Percentiles rank a stretch among this genome's conserved stretches.
Evolutionary conservation across 2,888 invertebrate genomes (phyloP).

Genomic region (Catocala sponsa): DNA sequence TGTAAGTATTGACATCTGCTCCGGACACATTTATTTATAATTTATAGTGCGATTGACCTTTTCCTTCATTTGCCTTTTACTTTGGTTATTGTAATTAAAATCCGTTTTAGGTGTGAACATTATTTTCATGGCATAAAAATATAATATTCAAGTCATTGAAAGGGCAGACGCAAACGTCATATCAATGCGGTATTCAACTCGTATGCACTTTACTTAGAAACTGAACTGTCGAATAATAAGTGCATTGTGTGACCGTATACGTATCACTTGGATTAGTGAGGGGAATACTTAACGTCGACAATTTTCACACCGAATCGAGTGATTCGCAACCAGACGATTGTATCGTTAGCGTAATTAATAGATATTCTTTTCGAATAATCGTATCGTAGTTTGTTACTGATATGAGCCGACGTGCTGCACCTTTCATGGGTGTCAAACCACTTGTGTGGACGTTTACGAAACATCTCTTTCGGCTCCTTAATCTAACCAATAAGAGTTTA

Average conservation of each 20-base stretch:
- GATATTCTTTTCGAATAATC: conserved; percentile 23
- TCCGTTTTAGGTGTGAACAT: conserved; percentile 35
- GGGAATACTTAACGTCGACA: conserved; percentile 83
- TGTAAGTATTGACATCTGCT: conserved; percentile 1
- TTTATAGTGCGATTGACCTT: conserved; percentile 31
- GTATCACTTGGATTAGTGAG: conserved; percentile 83
- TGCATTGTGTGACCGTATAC: conserved; percentile 86
- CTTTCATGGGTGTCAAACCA: conserved; percentile 10
- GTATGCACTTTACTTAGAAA: conserved; percentile 86
- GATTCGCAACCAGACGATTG: conserved; percentile 43
- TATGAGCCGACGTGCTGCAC: not conserved
- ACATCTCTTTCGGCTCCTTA: conserved; percentile 63
- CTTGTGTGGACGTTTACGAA: conserved; percentile 28
- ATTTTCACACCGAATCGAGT: conserved; percentile 63
- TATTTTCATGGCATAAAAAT: conserved; percentile 45
- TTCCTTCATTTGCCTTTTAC: conserved; percentile 38
- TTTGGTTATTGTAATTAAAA: conserved; percentile 41
- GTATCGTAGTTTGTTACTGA: conserved; percentile 1
- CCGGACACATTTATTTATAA: conserved; percentile 11
- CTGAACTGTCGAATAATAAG: conserved; percentile 86
- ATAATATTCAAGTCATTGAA: conserved; percentile 72
- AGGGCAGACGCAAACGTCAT: conserved; percentile 79
- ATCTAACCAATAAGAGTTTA: conserved; percentile 75
- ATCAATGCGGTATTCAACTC: conserved; percentile 74
- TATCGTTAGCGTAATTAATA: conserved; percentile 26